A percentile compares a stretch with the other conserved stretches of the same genome.
Conservation (phyloP, 2,113 vertebrate genomes). For the Panthera uncia region DNA sequence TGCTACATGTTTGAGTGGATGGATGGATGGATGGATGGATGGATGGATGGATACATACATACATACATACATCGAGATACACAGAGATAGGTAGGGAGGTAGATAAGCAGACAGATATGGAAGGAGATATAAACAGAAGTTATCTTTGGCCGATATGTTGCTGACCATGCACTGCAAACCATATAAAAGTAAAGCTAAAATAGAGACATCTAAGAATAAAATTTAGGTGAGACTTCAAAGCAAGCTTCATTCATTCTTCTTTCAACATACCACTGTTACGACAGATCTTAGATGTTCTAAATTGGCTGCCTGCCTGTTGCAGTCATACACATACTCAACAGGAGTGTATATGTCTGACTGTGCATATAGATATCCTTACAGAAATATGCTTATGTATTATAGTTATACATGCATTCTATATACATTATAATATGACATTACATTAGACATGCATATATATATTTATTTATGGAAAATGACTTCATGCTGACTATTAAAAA, state of each 20-base stretch:
- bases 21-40: not conserved
- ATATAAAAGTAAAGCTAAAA: not conserved
- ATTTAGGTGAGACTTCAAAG: not conserved
- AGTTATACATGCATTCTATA: not conserved
- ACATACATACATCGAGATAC: not conserved
- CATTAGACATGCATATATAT: not conserved
- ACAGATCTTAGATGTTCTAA: not conserved
- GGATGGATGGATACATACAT: not conserved
- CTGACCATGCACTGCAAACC: not conserved
- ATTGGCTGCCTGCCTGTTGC: not conserved
- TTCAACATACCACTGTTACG: not conserved
- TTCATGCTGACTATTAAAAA: not conserved
- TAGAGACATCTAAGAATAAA: not conserved
- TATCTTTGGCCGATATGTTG: no score
- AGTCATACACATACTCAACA: not conserved
- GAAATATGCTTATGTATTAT: not conserved
- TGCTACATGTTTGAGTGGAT: no score
- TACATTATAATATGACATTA: not conserved
- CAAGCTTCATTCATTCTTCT: not conserved
- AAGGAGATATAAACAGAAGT: not conserved
- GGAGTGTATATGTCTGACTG: not conserved
- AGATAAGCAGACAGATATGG: no score
- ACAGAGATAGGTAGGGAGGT: not conserved
- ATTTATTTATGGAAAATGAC: not conserved
- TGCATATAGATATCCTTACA: not conserved